Percentiles rank a stretch among this genome's conserved stretches.
Conservation (phyloP, 2,888 invertebrate genomes). For the Himalopsyche kuldschensis region DNA sequence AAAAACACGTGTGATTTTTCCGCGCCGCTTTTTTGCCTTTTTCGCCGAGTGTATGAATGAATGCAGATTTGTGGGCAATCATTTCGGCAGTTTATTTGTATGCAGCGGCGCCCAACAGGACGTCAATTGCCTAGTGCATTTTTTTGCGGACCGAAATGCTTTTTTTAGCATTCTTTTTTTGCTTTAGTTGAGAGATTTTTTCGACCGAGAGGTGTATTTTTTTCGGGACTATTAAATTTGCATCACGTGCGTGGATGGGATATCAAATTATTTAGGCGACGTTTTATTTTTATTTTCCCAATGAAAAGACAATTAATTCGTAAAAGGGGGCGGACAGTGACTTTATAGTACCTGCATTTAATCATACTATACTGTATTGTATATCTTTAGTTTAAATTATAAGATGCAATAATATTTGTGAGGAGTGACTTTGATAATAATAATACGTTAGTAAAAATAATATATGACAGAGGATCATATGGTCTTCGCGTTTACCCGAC, state of each 20-base stretch:
- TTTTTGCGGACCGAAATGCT: neutral
- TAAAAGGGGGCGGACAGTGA: too few species aligned
- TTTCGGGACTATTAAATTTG: conserved; percentile 2
- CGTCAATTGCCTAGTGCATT: conserved; percentile 11
- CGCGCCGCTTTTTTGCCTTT: neutral
- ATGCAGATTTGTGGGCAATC: conserved; percentile 37
- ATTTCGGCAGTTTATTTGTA: conserved; percentile 25
- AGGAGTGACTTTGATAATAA: too few species aligned
- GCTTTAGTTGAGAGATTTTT: neutral
- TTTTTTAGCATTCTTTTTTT: conserved; percentile 8
- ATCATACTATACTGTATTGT: too few species aligned
- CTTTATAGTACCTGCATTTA: too few species aligned
- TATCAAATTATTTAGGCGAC: neutral
- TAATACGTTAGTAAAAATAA: too few species aligned
- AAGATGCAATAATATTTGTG: too few species aligned
- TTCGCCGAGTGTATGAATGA: conserved; percentile 31
- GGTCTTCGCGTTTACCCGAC: too few species aligned
- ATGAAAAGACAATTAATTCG: neutral
- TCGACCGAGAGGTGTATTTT: neutral
- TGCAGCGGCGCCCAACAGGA: conserved; percentile 8
- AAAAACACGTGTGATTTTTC: conserved; percentile 31
- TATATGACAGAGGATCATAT: too few species aligned
- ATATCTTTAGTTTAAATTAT: too few species aligned
- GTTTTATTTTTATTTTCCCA: neutral
- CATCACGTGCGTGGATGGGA: neutral